Evolutionary conservation across 30 jellyfish, hydroid and myxozoan genomes (phyloP).

Genomic region (Pseudorhiza aurosa): DNA sequence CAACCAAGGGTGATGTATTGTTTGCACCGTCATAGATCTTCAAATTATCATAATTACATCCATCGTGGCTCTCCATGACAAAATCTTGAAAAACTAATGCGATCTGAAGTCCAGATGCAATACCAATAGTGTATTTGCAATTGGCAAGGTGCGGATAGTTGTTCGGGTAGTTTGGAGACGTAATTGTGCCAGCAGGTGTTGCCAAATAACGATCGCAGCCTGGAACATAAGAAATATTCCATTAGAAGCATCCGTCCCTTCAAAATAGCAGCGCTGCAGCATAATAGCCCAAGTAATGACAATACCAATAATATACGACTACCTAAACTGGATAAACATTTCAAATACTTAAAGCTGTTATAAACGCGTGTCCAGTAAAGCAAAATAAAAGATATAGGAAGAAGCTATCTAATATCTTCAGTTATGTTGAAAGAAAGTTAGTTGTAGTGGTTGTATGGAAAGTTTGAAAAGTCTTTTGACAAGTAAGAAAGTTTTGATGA

Average conservation of each 20-base stretch:
- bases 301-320: too few relatives aligned
- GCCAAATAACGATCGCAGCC: slow-evolving; percentile 71
- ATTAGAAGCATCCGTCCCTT: neutral
- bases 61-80: slow-evolving; percentile 60
- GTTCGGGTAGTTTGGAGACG: slow-evolving; percentile 80
- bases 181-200: slow-evolving; percentile 50
- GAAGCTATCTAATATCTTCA: too few relatives aligned
- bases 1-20: slow-evolving; percentile 61
- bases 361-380: too few relatives aligned
- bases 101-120: slow-evolving; percentile 73
- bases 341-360: too few relatives aligned
- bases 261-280: neutral
- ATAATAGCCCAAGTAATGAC: too few relatives aligned
- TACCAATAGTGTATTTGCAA: slow-evolving; percentile 79
- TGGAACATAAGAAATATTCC: neutral
- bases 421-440: too few relatives aligned
- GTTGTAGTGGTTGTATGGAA: too few relatives aligned
- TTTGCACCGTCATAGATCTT: slow-evolving; percentile 84
- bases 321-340: too few relatives aligned
- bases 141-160: slow-evolving; percentile 69
- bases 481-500: too few relatives aligned
- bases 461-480: too few relatives aligned
- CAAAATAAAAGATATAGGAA: too few relatives aligned
- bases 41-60: slow-evolving; percentile 74
- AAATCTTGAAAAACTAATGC: slow-evolving; percentile 53